Percentiles rank a stretch among this genome's conserved stretches.
These are phyloP conservation scores for Ichneumoninae sp. DNA, from an alignment of 2,888 invertebrate genomes.

Conservation along the genomic window DNA sequence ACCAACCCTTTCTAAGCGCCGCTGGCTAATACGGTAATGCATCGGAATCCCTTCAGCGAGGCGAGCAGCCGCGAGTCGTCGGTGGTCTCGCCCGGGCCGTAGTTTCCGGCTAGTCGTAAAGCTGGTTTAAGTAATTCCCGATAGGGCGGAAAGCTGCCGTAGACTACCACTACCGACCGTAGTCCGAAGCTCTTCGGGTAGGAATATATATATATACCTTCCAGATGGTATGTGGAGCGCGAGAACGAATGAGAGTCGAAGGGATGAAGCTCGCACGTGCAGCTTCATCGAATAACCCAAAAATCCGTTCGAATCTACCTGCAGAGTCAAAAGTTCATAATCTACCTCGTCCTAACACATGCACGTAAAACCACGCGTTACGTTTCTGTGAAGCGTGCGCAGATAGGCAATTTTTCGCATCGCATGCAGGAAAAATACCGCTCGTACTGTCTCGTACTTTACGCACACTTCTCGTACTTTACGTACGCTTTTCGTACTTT, in stretches of 20 bases:
- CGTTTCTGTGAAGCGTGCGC: too few relatives aligned
- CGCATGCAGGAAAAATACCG: too few relatives aligned
- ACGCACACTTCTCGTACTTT: too few relatives aligned
- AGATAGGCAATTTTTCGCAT: too few relatives aligned
- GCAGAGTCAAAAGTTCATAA: neutral
- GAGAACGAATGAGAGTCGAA: constrained; percentile 35
- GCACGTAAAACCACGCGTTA: neutral
- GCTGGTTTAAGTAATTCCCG: constrained; percentile 83
- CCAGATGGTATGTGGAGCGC: constrained; percentile 29
- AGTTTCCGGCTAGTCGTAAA: constrained; percentile 82
- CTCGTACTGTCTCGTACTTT: too few relatives aligned
- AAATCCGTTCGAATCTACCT: neutral
- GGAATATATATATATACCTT: neutral
- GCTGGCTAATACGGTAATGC: constrained; percentile 83
- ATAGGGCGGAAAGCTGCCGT: constrained; percentile 78
- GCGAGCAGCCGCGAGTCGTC: constrained; percentile 36
- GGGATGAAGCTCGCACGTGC: constrained; percentile 12
- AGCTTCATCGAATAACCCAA: neutral
- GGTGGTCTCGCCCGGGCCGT: constrained; percentile 58
- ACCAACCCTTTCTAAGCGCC: constrained; percentile 81
- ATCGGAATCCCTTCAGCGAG: constrained; percentile 78
- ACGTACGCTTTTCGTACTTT: too few relatives aligned
- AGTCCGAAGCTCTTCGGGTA: neutral
- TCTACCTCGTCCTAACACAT: neutral
- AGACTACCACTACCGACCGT: constrained; percentile 16